These are phyloP conservation scores for Drosophila asahinai DNA, from an alignment of 1,140 invertebrate genomes.

Conservation along the genomic window DNA sequence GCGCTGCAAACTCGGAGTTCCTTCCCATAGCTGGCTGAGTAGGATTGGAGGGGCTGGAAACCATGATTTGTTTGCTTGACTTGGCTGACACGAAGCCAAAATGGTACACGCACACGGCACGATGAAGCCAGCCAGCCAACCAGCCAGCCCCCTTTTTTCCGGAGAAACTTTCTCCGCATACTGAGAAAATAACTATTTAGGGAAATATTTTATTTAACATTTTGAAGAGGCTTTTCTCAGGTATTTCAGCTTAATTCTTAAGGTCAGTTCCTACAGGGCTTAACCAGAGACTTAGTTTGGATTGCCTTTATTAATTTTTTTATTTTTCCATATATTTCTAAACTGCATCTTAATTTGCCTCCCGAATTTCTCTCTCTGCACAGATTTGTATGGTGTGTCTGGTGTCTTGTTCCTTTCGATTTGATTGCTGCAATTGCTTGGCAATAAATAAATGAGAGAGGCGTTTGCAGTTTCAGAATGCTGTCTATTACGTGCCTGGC, in stretches of 20 bases:
- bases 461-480: slow-evolving; percentile 39
- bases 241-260: no score
- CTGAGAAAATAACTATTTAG: slow-evolving; percentile 12
- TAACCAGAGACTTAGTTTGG: no score
- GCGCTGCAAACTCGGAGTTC: slow-evolving; percentile 44
- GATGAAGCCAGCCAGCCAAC: slow-evolving; percentile 2
- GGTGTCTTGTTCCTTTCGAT: slow-evolving; percentile 45
- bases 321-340: background rate
- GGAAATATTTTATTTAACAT: background rate
- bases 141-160: slow-evolving; percentile 6
- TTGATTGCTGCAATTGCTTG: slow-evolving; percentile 67
- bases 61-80: slow-evolving; percentile 55
- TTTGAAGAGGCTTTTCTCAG: background rate
- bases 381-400: slow-evolving; percentile 1
- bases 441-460: slow-evolving; percentile 71
- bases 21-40: slow-evolving; percentile 9
- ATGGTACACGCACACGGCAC: slow-evolving; percentile 20
- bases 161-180: slow-evolving; percentile 23
- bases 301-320: no score
- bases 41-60: slow-evolving; percentile 7
- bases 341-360: background rate
- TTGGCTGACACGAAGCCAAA: slow-evolving; percentile 49
- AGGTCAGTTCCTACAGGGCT: no score
- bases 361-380: slow-evolving; percentile 24
- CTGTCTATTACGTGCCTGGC: slow-evolving; percentile 61